Percentiles rank a stretch among this genome's conserved stretches.
phyloP scores from a whole-genome alignment of 2,888 invertebrate species.

The Sepioteuthis lessoniana region DNA sequence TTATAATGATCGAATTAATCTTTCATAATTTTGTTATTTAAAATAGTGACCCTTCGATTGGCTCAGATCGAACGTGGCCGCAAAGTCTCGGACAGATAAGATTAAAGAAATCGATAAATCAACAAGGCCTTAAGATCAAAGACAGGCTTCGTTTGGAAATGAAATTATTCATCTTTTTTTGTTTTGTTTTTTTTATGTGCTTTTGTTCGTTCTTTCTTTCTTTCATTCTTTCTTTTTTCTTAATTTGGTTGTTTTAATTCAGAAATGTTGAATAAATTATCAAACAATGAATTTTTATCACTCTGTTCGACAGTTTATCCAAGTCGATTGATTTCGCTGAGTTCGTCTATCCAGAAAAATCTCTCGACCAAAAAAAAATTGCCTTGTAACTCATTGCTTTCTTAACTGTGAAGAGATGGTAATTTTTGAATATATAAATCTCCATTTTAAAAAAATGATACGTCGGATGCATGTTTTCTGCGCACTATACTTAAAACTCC shows the following conservation, averaged over 20 bases:
- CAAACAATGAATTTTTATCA: not conserved
- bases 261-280: not conserved
- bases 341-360: not conserved
- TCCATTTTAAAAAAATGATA: no score
- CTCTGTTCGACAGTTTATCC: not conserved
- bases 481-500: no score
- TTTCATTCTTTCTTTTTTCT: not conserved
- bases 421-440: no score
- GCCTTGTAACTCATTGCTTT: no score
- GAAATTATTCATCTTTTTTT: not conserved
- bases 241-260: not conserved
- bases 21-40: conserved; percentile 1
- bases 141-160: not conserved
- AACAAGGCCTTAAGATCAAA: not conserved
- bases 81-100: not conserved
- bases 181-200: not conserved
- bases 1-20: not conserved
- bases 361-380: no score
- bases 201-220: not conserved
- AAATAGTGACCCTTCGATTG: not conserved
- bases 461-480: no score
- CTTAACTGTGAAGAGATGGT: no score
- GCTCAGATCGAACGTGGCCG: not conserved
- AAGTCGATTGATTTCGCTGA: not conserved
- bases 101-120: not conserved